Percentiles rank a stretch among this genome's conserved stretches.
Conservation (phyloP, 1,140 invertebrate genomes). For the Episyrphus balteatus region DNA sequence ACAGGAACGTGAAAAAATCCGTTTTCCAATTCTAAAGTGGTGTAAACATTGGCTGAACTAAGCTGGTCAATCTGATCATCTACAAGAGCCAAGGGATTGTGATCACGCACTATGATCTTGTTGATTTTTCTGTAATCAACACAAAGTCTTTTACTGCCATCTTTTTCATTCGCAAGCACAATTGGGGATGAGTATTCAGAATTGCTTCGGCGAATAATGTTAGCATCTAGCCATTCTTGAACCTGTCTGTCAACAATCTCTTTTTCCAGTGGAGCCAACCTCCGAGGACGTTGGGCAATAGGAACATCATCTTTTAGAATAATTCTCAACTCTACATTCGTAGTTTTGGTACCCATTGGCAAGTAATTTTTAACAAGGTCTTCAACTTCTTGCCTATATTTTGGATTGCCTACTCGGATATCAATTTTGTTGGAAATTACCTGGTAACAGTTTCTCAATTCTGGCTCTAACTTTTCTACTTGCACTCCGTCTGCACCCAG, state of each 20-base stretch:
- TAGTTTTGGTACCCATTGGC: no score
- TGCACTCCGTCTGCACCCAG: no score
- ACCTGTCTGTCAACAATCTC: slow-evolving; percentile 9
- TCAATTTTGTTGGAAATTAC: no score
- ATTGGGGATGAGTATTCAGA: slow-evolving; percentile 20
- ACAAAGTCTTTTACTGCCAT: slow-evolving; percentile 12
- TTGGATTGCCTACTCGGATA: no score
- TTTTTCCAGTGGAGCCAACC: no score
- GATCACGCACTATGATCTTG: slow-evolving; percentile 1
- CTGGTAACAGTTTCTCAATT: no score
- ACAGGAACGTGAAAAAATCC: slow-evolving; percentile 23
- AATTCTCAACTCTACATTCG: no score
- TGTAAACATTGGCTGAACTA: slow-evolving; percentile 12
- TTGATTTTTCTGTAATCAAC: slow-evolving; percentile 17
- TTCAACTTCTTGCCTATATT: no score
- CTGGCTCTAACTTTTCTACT: no score
- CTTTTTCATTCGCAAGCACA: slow-evolving; percentile 15
- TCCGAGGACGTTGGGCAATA: no score
- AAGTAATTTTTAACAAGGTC: no score
- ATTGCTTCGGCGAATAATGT: slow-evolving; percentile 12
- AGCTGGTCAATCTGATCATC: slow-evolving; percentile 15
- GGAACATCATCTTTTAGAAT: no score
- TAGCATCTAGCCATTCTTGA: slow-evolving; percentile 9
- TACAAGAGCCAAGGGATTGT: slow-evolving; percentile 16
- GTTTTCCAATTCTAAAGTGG: slow-evolving; percentile 20